phyloP scores from a whole-genome alignment of 1,140 invertebrate genomes.

The Amyelois transitella region DNA sequence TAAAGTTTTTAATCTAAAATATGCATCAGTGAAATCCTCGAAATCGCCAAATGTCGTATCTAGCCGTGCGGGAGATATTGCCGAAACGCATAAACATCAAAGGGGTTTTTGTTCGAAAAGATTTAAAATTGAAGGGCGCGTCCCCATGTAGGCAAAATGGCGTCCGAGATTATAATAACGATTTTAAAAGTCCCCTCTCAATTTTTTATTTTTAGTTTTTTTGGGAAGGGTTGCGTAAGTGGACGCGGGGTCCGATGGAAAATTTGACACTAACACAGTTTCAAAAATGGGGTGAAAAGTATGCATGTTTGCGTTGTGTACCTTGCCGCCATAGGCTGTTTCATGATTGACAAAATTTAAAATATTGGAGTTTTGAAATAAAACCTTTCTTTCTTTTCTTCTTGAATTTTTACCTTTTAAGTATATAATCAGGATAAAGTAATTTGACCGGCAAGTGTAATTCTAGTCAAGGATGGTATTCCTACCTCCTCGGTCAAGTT shows the following conservation, averaged over 20 bases:
- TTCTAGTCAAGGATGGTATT: too few relatives aligned
- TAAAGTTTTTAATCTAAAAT: conserved; percentile 65
- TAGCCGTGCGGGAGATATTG: conserved; percentile 62
- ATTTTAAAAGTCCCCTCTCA: conserved; percentile 63
- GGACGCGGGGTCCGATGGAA: conserved; percentile 56
- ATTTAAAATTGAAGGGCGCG: conserved; percentile 69
- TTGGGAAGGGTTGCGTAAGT: conserved; percentile 64
- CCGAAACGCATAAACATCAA: conserved; percentile 68
- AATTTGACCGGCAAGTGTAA: too few relatives aligned
- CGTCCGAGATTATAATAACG: conserved; percentile 73
- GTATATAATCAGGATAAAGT: too few relatives aligned
- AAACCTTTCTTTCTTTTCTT: not conserved
- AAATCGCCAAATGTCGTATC: conserved; percentile 64
- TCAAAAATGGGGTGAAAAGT: conserved; percentile 49
- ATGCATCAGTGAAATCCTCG: conserved; percentile 59
- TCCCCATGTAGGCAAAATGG: conserved; percentile 64
- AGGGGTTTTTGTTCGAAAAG: conserved; percentile 66
- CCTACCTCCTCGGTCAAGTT: too few relatives aligned
- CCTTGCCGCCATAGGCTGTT: not conserved
- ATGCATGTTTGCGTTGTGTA: conserved; percentile 19
- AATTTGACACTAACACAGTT: conserved; percentile 58
- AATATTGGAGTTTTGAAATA: not conserved
- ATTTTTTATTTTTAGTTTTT: conserved; percentile 54
- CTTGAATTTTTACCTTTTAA: not conserved
- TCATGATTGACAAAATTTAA: not conserved